Base-by-base conservation (phyloP, 2,113 vertebrate genomes). In the Henicopernis longicauda region DNA sequence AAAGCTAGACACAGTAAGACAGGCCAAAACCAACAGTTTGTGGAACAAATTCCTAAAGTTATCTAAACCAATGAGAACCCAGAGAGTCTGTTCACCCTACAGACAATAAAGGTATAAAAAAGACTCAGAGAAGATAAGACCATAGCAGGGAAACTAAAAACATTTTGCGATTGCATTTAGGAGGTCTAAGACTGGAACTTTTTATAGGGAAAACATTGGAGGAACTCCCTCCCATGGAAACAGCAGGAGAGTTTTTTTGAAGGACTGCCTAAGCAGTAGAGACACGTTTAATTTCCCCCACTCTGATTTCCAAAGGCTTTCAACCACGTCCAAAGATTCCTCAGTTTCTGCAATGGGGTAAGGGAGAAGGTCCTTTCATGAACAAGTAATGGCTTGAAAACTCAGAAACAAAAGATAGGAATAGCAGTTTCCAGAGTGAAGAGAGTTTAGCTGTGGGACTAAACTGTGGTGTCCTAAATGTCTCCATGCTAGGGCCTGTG, bases 21-120 rank as follows among this genome's bases (percentile, higher is more conserved):
- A 76, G 49, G 91, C 95, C 96, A 97, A 96, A 95, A 45, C 3
- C 87, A 97, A 97, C 83, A 95, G 91, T 79, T 52, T 93, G 91
- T 94, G 89, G 73, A 96, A 93, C 81, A 93, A 87, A 97, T 96
- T 97, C 93, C 93, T 96, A 0, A 19, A 91, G 84, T 87, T 96
- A 95, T 96, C 91, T 93, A 90, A 85, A 85, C 66, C 77, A 85
- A 57, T 63, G 83, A 87, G 91, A 89, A 84, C 23, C 26, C 38
- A 74, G 91, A 49, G 32, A 82, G 44, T 32, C 80, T 81, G 76
- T 32, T 93, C 69, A 78, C 59, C 23, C 78, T 69, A 55, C 29
- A 44, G 49, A 84, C 81, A 87, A 92, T 14, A 66, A 95, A 87
- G 77, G 78, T 87, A 74, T 40, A 89, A 94, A 69, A 92, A 91